Conservation (phyloP, 2,888 invertebrate genomes). For the Capitulum mitella region DNA sequence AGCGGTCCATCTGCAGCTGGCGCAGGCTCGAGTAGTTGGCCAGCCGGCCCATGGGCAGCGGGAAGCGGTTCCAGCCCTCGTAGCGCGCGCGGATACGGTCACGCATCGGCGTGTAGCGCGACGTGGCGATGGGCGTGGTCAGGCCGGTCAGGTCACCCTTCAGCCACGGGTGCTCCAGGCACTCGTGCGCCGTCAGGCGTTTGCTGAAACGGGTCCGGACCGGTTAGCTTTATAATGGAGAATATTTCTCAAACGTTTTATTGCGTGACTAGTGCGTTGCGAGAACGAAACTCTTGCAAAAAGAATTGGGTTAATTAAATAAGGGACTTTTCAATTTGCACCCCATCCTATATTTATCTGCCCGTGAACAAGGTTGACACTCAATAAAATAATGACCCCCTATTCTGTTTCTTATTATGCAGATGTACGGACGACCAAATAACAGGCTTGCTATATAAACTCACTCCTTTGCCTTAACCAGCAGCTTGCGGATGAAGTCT, state of each 20-base stretch:
- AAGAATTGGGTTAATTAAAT: too few species aligned
- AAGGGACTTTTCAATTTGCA: too few species aligned
- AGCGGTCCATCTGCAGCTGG: slow-evolving; percentile 90
- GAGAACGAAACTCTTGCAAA: too few species aligned
- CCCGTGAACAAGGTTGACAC: too few species aligned
- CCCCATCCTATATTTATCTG: too few species aligned
- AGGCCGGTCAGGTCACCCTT: slow-evolving; percentile 72
- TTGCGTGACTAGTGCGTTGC: too few species aligned
- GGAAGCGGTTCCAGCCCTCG: slow-evolving; percentile 69
- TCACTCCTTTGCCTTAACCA: slow-evolving; percentile 88
- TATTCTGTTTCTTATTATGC: too few species aligned
- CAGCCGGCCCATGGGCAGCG: slow-evolving; percentile 89
- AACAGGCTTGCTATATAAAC: too few species aligned
- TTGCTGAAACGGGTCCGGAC: slow-evolving; percentile 64
- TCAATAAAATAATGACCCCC: too few species aligned
- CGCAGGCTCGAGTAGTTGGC: slow-evolving; percentile 95
- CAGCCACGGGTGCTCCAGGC: slow-evolving; percentile 90
- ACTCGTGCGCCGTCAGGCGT: slow-evolving; percentile 97
- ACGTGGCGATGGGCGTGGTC: slow-evolving; percentile 68
- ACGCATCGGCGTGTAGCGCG: slow-evolving; percentile 76
- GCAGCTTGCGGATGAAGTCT: slow-evolving; percentile 90
- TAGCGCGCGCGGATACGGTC: slow-evolving; percentile 78
- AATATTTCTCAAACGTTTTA: too few species aligned
- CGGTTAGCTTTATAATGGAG: too few species aligned
- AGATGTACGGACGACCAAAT: too few species aligned